A percentile compares a stretch with the other conserved stretches of the same genome.
phyloP scores from a whole-genome alignment of 2,113 vertebrate genomes.

The Tupaia chinensis region DNA sequence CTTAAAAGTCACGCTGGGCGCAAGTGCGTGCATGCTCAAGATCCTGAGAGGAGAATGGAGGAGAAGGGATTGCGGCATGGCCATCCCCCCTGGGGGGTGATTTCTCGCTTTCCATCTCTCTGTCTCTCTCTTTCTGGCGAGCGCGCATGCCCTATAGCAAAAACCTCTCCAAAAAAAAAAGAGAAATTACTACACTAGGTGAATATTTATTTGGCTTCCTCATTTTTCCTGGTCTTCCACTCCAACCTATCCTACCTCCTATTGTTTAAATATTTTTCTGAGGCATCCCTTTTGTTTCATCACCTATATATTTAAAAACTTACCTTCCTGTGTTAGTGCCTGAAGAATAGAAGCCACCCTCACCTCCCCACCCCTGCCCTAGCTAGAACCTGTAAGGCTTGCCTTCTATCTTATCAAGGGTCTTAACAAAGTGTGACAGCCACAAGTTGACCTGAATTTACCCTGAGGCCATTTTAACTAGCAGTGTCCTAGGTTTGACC shows the following conservation, averaged over 20 bases:
- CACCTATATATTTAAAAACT: neutral
- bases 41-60: too few species aligned
- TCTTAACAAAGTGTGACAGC: neutral
- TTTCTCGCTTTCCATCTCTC: too few species aligned
- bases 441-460: neutral
- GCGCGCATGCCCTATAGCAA: too few species aligned
- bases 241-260: neutral
- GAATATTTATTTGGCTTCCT: neutral
- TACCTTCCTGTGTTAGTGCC: neutral
- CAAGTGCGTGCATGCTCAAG: too few species aligned
- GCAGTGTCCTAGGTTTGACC: neutral
- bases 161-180: too few species aligned
- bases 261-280: neutral
- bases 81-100: too few species aligned
- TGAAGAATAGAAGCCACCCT: neutral
- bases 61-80: too few species aligned
- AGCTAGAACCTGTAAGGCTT: neutral
- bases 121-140: too few species aligned
- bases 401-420: neutral
- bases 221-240: neutral
- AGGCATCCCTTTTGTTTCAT: neutral
- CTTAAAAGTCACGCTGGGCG: too few species aligned
- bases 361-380: too few species aligned
- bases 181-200: neutral
- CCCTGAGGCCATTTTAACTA: constrained; percentile 12